Evolutionary conservation across 2,113 vertebrate species (phyloP).

Genomic region (Lamprologus callipterus): DNA sequence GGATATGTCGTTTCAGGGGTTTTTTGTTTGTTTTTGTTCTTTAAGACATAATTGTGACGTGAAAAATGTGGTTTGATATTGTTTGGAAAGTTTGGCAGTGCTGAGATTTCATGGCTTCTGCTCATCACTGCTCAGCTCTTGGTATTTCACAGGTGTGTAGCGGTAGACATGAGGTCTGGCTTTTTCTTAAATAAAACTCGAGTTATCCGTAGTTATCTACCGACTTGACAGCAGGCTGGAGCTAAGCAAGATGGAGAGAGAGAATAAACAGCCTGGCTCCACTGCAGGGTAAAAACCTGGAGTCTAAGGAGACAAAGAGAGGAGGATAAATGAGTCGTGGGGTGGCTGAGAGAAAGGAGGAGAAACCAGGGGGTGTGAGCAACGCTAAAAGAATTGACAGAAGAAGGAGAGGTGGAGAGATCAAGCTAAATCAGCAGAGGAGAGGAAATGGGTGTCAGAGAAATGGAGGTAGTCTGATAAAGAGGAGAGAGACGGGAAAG

Average conservation of each 20-base stretch:
- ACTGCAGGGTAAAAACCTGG: constrained; percentile 34
- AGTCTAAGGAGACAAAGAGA: constrained; percentile 42
- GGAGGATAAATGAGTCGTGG: constrained; percentile 46
- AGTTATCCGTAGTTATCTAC: constrained; percentile 46
- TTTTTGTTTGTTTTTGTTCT: background rate
- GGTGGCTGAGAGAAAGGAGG: background rate
- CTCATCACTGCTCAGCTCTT: background rate
- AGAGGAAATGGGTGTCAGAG: background rate
- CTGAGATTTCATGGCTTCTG: background rate
- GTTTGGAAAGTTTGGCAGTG: background rate
- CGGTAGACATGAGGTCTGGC: background rate
- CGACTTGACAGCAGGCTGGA: constrained; percentile 43
- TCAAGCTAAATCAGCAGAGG: background rate
- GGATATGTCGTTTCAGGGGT: fast-evolving
- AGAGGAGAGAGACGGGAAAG: background rate
- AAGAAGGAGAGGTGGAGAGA: background rate
- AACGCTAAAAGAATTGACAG: background rate
- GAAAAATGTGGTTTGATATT: background rate
- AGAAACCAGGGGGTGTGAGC: background rate
- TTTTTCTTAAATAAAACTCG: constrained; percentile 37
- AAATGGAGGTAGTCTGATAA: background rate
- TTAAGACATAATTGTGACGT: background rate
- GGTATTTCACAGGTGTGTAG: background rate
- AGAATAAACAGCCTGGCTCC: constrained; percentile 44
- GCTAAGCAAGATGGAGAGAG: constrained; percentile 62